Evolutionary conservation across 2,797 vertebrate species (phyloP).

Genomic region (Acridotheres tristis): DNA sequence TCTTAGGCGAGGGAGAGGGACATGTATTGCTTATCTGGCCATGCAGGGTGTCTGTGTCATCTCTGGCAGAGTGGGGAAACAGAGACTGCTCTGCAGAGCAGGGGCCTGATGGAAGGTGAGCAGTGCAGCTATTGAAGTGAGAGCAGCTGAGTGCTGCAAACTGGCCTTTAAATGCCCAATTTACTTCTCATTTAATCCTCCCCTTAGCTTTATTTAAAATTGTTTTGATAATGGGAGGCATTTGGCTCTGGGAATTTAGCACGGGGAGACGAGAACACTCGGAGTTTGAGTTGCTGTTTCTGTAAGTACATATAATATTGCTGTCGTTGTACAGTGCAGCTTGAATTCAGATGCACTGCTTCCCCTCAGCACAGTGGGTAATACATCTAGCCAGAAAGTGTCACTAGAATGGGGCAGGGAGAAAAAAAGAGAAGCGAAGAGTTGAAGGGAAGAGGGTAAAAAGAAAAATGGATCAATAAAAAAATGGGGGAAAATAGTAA

Average conservation of each 20-base stretch:
- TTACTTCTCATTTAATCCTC: slow-evolving; percentile 23
- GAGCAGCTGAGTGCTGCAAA: background rate
- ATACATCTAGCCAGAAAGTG: background rate
- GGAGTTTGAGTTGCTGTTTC: background rate
- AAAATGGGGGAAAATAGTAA: background rate
- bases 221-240: background rate
- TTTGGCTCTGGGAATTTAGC: slow-evolving; percentile 11
- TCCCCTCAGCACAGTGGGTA: background rate
- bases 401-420: background rate
- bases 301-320: background rate
- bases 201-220: slow-evolving; percentile 11
- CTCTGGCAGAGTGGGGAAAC: background rate
- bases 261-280: background rate
- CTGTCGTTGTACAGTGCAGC: background rate
- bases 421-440: background rate
- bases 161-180: background rate
- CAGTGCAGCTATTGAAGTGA: background rate
- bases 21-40: background rate
- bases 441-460: background rate
- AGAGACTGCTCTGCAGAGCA: background rate
- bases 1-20: background rate
- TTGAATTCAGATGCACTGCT: background rate
- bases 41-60: background rate
- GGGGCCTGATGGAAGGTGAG: background rate
- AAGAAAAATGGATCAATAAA: background rate